Percentiles rank a stretch among this genome's conserved stretches.
Evolutionary conservation across 1,140 invertebrate species (phyloP).

Genomic region (Nebria ingens): DNA sequence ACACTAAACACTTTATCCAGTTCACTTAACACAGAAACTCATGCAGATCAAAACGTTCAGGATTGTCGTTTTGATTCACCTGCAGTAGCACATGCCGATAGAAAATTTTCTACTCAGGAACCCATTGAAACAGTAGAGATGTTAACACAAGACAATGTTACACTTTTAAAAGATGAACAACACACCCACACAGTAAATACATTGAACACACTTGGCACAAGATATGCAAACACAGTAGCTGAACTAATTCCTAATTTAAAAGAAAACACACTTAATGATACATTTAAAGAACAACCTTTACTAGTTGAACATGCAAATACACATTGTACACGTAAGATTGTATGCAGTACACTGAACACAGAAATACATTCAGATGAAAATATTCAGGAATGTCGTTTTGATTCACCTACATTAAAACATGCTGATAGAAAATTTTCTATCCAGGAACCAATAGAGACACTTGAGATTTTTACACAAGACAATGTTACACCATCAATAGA

Average conservation of each 20-base stretch:
- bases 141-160: not conserved
- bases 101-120: not conserved
- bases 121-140: not conserved
- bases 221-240: slow-evolving; percentile 2
- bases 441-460: not conserved
- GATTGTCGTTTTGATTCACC: not conserved
- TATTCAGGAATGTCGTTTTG: not conserved
- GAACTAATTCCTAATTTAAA: not conserved
- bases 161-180: not conserved
- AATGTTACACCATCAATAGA: not conserved
- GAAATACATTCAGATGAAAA: not conserved
- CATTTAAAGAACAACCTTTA: no score
- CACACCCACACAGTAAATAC: not conserved
- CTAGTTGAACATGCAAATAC: not conserved
- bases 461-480: not conserved
- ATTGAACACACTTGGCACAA: not conserved
- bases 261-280: not conserved
- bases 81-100: not conserved
- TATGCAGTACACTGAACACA: not conserved
- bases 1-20: not conserved
- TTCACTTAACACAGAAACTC: not conserved
- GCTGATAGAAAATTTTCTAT: not conserved
- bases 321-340: not conserved
- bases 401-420: not conserved
- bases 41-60: not conserved